phyloP scores from a whole-genome alignment of 1,140 invertebrate genomes.

The Drosophila tropicalis region DNA sequence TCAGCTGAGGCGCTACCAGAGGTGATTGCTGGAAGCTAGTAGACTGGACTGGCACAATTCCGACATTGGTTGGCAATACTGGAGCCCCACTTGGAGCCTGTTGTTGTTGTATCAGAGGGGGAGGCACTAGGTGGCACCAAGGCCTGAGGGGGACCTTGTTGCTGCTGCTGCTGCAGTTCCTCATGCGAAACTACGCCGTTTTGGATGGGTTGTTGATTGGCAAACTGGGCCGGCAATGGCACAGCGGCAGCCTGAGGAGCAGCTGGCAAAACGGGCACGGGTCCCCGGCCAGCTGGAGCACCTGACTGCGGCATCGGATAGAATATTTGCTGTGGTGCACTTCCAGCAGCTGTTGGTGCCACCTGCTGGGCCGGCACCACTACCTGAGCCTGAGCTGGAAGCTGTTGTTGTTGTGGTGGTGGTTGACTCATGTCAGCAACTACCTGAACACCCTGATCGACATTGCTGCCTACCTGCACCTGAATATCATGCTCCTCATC shows the following conservation, averaged over 20 bases:
- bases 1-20: slow-evolving; percentile 51
- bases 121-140: slow-evolving; percentile 63
- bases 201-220: slow-evolving; percentile 73
- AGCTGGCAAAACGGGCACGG: slow-evolving; percentile 68
- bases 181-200: slow-evolving; percentile 81
- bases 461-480: slow-evolving; percentile 40
- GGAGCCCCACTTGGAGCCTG: slow-evolving; percentile 45
- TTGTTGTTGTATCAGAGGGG: slow-evolving; percentile 65
- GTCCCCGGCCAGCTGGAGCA: slow-evolving; percentile 59
- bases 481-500: slow-evolving; percentile 84
- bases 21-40: slow-evolving; percentile 71
- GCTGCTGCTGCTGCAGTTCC: slow-evolving; percentile 62
- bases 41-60: slow-evolving; percentile 59
- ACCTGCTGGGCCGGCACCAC: slow-evolving; percentile 65
- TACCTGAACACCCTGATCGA: slow-evolving; percentile 63
- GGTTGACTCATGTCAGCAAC: slow-evolving; percentile 54
- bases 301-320: slow-evolving; percentile 75
- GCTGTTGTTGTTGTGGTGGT: slow-evolving; percentile 57
- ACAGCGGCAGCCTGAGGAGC: slow-evolving; percentile 70
- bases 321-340: slow-evolving; percentile 67
- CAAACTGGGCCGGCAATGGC: slow-evolving; percentile 77
- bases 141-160: slow-evolving; percentile 57
- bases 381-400: slow-evolving; percentile 52
- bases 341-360: slow-evolving; percentile 39
- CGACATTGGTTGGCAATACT: slow-evolving; percentile 45